Evolutionary conservation across 2,113 vertebrate genomes (phyloP), one percentile per base, ranked within the genome.

Genomic region (Piprites chloris): DNA sequence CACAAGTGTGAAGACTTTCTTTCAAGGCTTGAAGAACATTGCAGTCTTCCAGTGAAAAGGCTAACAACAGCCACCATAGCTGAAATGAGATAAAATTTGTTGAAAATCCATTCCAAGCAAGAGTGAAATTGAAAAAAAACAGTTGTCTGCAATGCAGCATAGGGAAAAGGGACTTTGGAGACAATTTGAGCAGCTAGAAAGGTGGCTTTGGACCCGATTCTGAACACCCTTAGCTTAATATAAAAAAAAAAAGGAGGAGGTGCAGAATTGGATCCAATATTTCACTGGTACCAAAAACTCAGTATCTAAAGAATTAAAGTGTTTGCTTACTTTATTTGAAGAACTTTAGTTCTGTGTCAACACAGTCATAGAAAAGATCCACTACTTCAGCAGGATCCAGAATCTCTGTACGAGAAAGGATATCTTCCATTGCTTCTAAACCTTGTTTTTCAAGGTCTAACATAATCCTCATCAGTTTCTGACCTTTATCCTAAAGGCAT

Each of bases 351-450:
- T 98, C 98, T 73, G 98, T 98, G 92, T 98, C 98, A 65, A 98
- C 98, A 95, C 98, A 98, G 96, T 98, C 98, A 96, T 98, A 98
- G 97, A 98, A 98, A 96, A 98, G 98, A 85, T 98, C 98, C 72
- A 96, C 98, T 92, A 98, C 97, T 97, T 98, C 98, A 2, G 96
- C 88, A 49, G 98, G 97, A 95, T 98, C 98, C 72, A 96, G 93
- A 86, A 98, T 94, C 19, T 94, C 96, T 17, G 97, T 93, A 87
- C 97, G 96, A 84, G 87, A 97, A 81, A 98, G 96, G 80, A 98
- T 97, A 67, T 98, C 98, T 63, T 98, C 98, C 98, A 98, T 98
- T 66, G 98, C 98, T 95, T 98, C 98, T 92, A 98, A 95, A 69
- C 98, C 98, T 96, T 98, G 98, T 85, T 97, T 98, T 93, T 98